These are phyloP conservation scores for Syrista parreyssii DNA, from an alignment of 2,888 invertebrate species.

Conservation along the genomic window DNA sequence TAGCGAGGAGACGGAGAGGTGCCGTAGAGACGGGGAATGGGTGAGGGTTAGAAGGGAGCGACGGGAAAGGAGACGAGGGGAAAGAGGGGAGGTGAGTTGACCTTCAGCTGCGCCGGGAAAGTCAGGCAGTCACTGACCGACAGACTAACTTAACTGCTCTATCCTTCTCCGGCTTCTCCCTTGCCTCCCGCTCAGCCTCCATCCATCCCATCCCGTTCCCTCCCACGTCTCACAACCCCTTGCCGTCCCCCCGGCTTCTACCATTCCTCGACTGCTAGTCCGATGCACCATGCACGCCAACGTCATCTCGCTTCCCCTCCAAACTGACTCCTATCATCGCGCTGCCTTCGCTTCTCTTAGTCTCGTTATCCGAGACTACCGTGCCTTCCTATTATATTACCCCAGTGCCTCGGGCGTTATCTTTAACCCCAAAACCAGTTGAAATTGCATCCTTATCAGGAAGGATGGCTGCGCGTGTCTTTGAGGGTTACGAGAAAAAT, in stretches of 20 bases:
- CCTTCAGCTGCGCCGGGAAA: slow-evolving; percentile 65
- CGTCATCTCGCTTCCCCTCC: slow-evolving; percentile 7
- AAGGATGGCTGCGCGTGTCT: neutral
- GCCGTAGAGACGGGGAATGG: neutral
- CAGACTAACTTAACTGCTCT: slow-evolving; percentile 65
- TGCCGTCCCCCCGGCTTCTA: slow-evolving; percentile 28
- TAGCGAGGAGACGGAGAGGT: slow-evolving; percentile 6
- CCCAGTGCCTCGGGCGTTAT: slow-evolving; percentile 51
- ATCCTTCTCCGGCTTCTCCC: slow-evolving; percentile 53
- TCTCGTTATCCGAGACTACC: slow-evolving; percentile 7
- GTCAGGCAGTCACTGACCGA: slow-evolving; percentile 67
- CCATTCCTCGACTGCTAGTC: slow-evolving; percentile 55
- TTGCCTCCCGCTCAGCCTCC: slow-evolving; percentile 25
- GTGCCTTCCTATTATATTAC: slow-evolving; percentile 38
- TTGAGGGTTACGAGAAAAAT: neutral
- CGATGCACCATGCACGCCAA: slow-evolving; percentile 47
- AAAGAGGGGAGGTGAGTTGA: slow-evolving; percentile 52
- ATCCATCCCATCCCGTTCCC: slow-evolving; percentile 38
- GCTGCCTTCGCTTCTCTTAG: slow-evolving; percentile 1
- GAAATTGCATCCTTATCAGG: slow-evolving; percentile 28
- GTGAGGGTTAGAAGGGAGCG: slow-evolving; percentile 11
- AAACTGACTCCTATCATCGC: slow-evolving; percentile 6
- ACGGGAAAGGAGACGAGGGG: slow-evolving; percentile 19
- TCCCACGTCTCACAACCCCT: slow-evolving; percentile 27
- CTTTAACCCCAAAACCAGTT: slow-evolving; percentile 52